Conservation (phyloP, 2,797 vertebrate genomes). For the Gobionotothen gibberifrons region DNA sequence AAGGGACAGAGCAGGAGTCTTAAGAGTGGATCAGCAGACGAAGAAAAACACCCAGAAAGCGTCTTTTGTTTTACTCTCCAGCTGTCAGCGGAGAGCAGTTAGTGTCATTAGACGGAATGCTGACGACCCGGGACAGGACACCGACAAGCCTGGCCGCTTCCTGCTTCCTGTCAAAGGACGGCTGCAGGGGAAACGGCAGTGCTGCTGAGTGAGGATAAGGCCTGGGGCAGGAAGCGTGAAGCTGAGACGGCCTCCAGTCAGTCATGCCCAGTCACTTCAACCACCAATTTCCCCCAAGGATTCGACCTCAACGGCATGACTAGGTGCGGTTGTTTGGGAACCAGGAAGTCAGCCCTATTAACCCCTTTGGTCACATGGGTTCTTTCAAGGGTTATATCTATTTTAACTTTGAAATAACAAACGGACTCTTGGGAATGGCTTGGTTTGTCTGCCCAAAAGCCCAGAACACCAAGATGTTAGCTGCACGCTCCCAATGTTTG, state of each 20-base stretch:
- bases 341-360: constrained; percentile 50
- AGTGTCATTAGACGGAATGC: constrained; percentile 71
- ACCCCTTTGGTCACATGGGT: constrained; percentile 33
- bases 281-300: constrained; percentile 36
- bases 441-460: not conserved
- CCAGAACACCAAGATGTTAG: not conserved
- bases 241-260: constrained; percentile 67
- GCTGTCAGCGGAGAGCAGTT: constrained; percentile 64
- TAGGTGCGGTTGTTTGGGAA: constrained; percentile 35
- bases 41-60: constrained; percentile 21
- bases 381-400: not conserved
- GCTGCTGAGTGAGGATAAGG: constrained; percentile 77
- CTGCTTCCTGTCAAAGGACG: constrained; percentile 80
- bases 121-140: constrained; percentile 63
- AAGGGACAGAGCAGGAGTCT: constrained; percentile 32
- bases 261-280: constrained; percentile 60
- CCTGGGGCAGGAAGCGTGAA: constrained; percentile 73
- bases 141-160: constrained; percentile 70
- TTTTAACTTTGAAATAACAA: constrained; percentile 1
- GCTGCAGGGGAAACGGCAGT: constrained; percentile 72
- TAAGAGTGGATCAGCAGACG: constrained; percentile 19
- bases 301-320: constrained; percentile 56
- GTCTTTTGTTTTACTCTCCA: constrained; percentile 52
- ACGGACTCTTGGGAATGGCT: not conserved
- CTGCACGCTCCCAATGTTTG: not conserved